Percentiles rank a stretch among this genome's conserved stretches.
Evolutionary conservation across 1,140 invertebrate species (phyloP).

Genomic region (Drosophila cardini): DNA sequence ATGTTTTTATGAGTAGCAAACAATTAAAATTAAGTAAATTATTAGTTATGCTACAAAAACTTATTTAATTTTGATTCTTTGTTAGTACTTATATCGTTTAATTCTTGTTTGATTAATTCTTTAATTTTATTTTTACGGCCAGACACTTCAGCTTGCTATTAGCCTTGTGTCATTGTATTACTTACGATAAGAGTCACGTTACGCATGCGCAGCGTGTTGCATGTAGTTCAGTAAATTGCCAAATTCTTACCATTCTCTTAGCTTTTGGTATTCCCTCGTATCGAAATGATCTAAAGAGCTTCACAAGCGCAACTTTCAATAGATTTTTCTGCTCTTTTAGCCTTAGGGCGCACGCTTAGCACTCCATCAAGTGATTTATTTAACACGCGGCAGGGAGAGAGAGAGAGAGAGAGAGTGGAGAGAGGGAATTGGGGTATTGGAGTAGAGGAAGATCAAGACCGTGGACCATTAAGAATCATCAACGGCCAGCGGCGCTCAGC

Average conservation of each 20-base stretch:
- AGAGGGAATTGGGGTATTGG: not conserved
- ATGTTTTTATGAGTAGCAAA: too few species aligned
- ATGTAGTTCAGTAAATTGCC: not conserved
- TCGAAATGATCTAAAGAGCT: slow-evolving; percentile 23
- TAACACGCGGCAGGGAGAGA: slow-evolving; percentile 58
- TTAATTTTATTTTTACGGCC: too few species aligned
- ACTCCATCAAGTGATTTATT: slow-evolving; percentile 81
- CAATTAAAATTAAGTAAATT: too few species aligned
- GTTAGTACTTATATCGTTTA: not conserved
- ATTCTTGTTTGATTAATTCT: not conserved
- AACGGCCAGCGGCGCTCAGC: slow-evolving; percentile 51
- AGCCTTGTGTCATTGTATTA: not conserved
- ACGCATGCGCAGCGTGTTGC: slow-evolving; percentile 25
- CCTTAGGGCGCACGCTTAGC: slow-evolving; percentile 59
- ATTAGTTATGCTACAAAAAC: too few species aligned
- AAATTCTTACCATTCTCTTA: slow-evolving; percentile 10
- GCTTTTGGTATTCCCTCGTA: not conserved
- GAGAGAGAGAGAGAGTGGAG: not conserved
- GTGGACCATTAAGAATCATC: slow-evolving; percentile 67
- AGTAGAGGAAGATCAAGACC: slow-evolving; percentile 30
- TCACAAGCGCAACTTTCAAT: slow-evolving; percentile 49
- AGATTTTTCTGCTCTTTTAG: slow-evolving; percentile 29
- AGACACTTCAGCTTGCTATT: too few species aligned
- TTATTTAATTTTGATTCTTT: not conserved
- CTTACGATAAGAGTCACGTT: not conserved